phyloP scores from a whole-genome alignment of 2,888 invertebrate genomes.

The Sussaba pulchella region DNA sequence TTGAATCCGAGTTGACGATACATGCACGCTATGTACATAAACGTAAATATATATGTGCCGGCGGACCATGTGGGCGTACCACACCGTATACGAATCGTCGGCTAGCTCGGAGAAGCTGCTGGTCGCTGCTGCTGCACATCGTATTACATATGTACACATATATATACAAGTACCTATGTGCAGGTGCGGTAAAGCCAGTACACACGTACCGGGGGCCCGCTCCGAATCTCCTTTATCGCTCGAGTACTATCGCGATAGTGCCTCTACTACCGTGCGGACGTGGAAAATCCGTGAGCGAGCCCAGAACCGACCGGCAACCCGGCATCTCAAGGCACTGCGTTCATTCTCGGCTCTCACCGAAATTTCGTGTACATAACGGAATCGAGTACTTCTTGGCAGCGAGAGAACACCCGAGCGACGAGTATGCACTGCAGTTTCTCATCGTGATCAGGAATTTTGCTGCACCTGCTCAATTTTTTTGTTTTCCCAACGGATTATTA shows the following conservation, averaged over 20 bases:
- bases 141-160: constrained; percentile 26
- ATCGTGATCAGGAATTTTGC: too few species aligned
- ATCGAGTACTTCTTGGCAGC: constrained; percentile 34
- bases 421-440: too few species aligned
- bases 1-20: constrained; percentile 63
- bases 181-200: constrained; percentile 51
- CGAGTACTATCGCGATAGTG: constrained; percentile 37
- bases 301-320: constrained; percentile 1
- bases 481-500: too few species aligned
- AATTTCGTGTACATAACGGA: constrained; percentile 1
- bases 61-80: not conserved
- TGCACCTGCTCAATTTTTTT: too few species aligned
- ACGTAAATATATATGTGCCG: not conserved
- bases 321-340: constrained; percentile 33
- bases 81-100: too few species aligned
- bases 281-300: constrained; percentile 54
- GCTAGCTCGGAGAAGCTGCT: constrained; percentile 2
- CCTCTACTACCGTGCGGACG: constrained; percentile 32
- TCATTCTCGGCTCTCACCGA: constrained; percentile 36
- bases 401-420: not conserved
- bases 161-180: constrained; percentile 31
- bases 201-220: constrained; percentile 3
- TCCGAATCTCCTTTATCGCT: constrained; percentile 25
- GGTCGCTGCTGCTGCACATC: constrained; percentile 28
- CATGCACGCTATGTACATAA: constrained; percentile 25